Evolutionary conservation across 1,140 invertebrate genomes (phyloP).

Genomic region (Ips typographus): DNA sequence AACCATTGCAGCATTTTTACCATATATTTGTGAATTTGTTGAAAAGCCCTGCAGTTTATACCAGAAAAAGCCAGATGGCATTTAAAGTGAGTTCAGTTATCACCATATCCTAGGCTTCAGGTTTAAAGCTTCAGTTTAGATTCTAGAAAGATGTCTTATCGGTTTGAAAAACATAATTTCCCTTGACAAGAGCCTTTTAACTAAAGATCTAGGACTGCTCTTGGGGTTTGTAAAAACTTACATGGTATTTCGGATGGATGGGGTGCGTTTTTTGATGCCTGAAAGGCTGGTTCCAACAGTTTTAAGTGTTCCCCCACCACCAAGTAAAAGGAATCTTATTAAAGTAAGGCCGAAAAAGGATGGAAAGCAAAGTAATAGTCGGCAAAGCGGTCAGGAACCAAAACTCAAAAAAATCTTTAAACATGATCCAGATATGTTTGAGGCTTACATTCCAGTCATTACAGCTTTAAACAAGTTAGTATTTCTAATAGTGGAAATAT

Average conservation of each 20-base stretch:
- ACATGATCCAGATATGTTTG: constrained; percentile 28
- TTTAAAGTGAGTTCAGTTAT: not conserved
- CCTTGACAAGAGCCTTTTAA: constrained; percentile 37
- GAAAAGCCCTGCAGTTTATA: not conserved
- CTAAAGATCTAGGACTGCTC: constrained; percentile 52
- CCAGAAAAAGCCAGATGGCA: not conserved
- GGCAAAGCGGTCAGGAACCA: constrained; percentile 34
- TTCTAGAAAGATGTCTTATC: constrained; percentile 40
- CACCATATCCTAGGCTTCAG: not conserved
- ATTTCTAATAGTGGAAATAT: constrained; percentile 35
- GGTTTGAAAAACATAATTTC: constrained; percentile 45
- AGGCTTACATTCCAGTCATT: constrained; percentile 20
- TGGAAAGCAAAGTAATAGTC: constrained; percentile 2
- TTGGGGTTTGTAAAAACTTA: constrained; percentile 58
- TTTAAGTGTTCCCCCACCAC: too few species aligned
- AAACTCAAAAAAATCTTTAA: constrained; percentile 41
- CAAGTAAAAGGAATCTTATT: too few species aligned
- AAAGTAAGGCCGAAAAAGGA: too few species aligned
- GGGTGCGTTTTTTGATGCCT: constrained; percentile 45
- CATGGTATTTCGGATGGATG: constrained; percentile 55
- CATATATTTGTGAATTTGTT: not conserved
- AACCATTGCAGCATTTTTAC: not conserved
- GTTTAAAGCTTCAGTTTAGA: constrained; percentile 29
- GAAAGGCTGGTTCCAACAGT: constrained; percentile 54
- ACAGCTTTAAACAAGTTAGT: constrained; percentile 32